Evolutionary conservation across 1,140 invertebrate genomes (phyloP).

Genomic region (Drosophila repletoides): DNA sequence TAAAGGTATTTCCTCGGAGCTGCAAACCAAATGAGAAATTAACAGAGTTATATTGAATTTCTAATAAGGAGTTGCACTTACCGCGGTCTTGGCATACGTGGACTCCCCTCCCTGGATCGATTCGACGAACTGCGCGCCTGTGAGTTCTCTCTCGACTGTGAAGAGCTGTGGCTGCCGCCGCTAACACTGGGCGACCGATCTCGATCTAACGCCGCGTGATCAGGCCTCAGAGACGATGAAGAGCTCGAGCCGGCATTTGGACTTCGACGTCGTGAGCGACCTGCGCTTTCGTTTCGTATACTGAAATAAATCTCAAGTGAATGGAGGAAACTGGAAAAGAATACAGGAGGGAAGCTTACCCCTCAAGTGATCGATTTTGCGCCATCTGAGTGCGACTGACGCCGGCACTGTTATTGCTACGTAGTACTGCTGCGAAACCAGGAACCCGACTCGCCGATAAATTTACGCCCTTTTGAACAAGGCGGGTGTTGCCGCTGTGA

Average conservation of each 20-base stretch:
- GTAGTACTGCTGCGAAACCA: conserved; percentile 87
- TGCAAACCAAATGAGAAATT: conserved; percentile 17
- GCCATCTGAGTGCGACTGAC: conserved; percentile 77
- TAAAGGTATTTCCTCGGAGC: conserved; percentile 92
- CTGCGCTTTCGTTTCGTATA: conserved; percentile 76
- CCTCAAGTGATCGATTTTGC: conserved; percentile 76
- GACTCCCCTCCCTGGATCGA: conserved; percentile 87
- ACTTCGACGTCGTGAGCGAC: conserved; percentile 71
- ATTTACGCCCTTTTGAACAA: conserved; percentile 27
- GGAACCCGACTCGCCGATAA: conserved; percentile 85
- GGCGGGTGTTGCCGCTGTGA: conserved; percentile 45
- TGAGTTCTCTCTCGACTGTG: conserved; percentile 69
- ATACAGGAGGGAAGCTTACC: conserved; percentile 38
- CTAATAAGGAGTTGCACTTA: conserved; percentile 24
- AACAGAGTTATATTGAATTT: neutral
- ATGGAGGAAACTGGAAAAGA: neutral
- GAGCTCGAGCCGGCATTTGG: conserved; percentile 54
- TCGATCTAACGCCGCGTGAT: conserved; percentile 31
- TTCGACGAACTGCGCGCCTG: conserved; percentile 69
- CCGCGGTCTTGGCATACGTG: conserved; percentile 87
- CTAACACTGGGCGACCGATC: conserved; percentile 68
- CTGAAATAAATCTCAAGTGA: conserved; percentile 31
- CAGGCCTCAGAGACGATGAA: conserved; percentile 35
- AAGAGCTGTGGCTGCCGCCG: conserved; percentile 62
- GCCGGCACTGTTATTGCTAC: conserved; percentile 83